Evolutionary conservation across 2,113 vertebrate species (phyloP).

Genomic region (Corythornis vintsioides): DNA sequence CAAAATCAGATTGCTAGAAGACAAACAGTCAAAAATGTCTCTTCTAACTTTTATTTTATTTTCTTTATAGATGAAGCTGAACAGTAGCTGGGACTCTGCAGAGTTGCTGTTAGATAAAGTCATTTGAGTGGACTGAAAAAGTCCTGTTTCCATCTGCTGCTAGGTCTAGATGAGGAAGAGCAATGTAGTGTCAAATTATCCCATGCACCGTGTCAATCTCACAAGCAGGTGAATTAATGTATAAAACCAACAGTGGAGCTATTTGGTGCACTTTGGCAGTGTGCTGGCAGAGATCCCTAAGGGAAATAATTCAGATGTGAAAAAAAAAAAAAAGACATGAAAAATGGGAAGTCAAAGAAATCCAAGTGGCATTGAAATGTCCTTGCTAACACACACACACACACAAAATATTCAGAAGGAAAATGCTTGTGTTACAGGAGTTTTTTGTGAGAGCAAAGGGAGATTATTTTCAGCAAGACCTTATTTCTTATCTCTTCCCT

Average conservation of each 20-base stretch:
- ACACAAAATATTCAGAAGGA: neutral
- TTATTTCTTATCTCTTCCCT: neutral
- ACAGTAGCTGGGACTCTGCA: fast-evolving
- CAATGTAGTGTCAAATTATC: neutral
- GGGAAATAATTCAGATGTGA: neutral
- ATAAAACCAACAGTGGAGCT: neutral
- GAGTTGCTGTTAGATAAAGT: neutral
- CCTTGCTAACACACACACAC: neutral
- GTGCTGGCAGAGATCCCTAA: fast-evolving
- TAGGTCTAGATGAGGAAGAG: neutral
- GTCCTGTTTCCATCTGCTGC: neutral
- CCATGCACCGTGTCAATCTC: neutral
- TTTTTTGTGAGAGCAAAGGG: neutral
- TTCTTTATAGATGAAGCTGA: neutral
- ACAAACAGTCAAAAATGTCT: neutral
- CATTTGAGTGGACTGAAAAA: neutral
- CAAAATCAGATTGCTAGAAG: neutral
- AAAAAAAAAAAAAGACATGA: neutral
- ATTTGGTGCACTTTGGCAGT: neutral
- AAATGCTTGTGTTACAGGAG: neutral
- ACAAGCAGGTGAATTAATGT: neutral
- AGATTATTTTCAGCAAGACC: neutral
- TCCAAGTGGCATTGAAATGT: neutral
- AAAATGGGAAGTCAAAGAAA: neutral
- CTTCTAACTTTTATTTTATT: neutral